These are phyloP conservation scores for Anser brachyrhynchus DNA, from an alignment of 2,113 vertebrate species.

Conservation along the genomic window DNA sequence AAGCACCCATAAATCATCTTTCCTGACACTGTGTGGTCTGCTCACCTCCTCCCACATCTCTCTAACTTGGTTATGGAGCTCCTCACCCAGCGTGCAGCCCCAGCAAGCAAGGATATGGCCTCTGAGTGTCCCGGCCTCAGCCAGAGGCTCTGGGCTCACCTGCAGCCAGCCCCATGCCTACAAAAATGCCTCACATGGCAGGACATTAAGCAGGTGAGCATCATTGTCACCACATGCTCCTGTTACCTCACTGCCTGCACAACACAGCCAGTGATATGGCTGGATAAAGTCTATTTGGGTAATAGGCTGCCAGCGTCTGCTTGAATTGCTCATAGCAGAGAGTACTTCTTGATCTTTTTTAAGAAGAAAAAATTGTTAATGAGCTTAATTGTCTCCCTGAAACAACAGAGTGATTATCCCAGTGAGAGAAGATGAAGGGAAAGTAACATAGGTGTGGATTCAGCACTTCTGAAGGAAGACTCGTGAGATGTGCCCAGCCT, in stretches of 20 bases:
- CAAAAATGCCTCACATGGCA: background rate
- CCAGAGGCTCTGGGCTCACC: background rate
- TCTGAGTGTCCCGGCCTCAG: background rate
- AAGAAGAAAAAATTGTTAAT: background rate
- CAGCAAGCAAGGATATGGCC: background rate
- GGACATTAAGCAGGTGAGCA: background rate
- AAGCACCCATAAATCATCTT: background rate
- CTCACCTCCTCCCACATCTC: background rate
- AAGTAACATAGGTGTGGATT: background rate
- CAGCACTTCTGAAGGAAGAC: background rate
- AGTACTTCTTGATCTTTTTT: background rate
- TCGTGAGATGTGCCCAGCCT: background rate
- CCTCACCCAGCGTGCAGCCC: background rate
- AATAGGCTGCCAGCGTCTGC: background rate
- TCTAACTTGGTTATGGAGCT: background rate
- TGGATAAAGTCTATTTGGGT: background rate
- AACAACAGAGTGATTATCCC: background rate
- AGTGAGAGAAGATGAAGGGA: background rate
- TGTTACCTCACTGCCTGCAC: rapidly evolving
- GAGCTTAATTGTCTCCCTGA: constrained; percentile 5
- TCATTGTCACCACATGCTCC: rapidly evolving
- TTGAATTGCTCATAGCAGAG: background rate
- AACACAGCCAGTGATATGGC: rapidly evolving
- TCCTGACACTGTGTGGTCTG: rapidly evolving
- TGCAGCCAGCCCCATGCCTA: background rate